Evolutionary conservation across 2,888 invertebrate species (phyloP).

Genomic region (Microchrysa polita): DNA sequence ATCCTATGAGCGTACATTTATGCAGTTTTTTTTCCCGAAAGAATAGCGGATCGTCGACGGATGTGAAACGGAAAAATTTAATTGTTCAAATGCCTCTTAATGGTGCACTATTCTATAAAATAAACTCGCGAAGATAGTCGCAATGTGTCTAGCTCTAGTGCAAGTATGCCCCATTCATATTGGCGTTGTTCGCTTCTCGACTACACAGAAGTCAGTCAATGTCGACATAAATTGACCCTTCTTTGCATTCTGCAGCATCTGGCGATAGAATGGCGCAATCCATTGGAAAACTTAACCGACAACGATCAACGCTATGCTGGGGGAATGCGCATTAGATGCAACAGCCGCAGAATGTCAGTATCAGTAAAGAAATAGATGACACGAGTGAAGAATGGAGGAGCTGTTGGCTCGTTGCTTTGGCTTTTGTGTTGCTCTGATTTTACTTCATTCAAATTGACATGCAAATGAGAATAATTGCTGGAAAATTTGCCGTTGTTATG

Average conservation of each 20-base stretch:
- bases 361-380: neutral
- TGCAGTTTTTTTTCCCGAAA: too few species aligned
- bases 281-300: neutral
- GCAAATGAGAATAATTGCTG: constrained; percentile 24
- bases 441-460: constrained; percentile 9
- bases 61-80: constrained; percentile 49
- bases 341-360: neutral
- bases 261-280: neutral
- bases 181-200: neutral
- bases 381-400: constrained; percentile 13
- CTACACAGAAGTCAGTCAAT: constrained; percentile 26
- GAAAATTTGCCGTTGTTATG: neutral
- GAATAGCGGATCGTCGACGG: constrained; percentile 47
- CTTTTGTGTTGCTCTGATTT: neutral
- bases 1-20: too few species aligned
- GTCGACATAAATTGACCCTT: constrained; percentile 31
- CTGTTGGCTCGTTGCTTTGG: neutral
- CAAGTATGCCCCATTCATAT: neutral
- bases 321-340: neutral
- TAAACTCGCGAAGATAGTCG: neutral
- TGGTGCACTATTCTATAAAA: neutral
- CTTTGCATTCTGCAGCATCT: neutral
- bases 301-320: neutral
- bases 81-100: constrained; percentile 45
- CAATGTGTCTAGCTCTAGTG: neutral